Evolutionary conservation across 2,888 invertebrate genomes (phyloP).

Genomic region (Microctonus aethiopoides): DNA sequence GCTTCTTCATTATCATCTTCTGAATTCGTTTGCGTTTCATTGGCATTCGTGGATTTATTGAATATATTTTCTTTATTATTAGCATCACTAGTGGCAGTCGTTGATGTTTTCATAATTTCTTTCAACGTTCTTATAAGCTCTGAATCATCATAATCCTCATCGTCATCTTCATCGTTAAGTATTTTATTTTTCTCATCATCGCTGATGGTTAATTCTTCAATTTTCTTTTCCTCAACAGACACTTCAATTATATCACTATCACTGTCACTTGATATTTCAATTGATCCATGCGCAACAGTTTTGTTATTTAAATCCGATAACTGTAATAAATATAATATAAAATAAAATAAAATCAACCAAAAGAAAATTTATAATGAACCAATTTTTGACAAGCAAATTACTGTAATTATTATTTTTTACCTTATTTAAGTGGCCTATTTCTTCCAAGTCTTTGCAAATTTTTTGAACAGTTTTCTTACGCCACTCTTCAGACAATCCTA

Average conservation of each 20-base stretch:
- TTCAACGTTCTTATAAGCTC: neutral
- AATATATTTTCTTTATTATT: neutral
- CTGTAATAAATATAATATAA: neutral
- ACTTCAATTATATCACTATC: constrained; percentile 17
- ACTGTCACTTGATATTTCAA: neutral
- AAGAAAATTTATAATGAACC: neutral
- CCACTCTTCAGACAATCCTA: neutral
- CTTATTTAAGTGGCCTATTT: neutral
- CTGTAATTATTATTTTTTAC: neutral
- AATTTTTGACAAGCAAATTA: neutral
- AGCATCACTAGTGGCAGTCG: neutral
- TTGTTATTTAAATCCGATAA: neutral
- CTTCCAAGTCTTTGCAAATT: neutral
- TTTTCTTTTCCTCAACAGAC: constrained; percentile 5
- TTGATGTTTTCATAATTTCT: neutral
- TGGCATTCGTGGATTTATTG: neutral
- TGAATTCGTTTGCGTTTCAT: neutral
- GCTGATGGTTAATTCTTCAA: constrained; percentile 8
- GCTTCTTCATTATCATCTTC: neutral
- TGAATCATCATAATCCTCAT: neutral
- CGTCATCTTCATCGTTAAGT: neutral
- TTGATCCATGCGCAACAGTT: neutral
- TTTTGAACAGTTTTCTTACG: neutral
- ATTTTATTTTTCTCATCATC: constrained; percentile 1
- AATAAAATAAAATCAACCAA: neutral